Conservation (phyloP, 2,797 vertebrate species). For the Adrianichthys oophorus region DNA sequence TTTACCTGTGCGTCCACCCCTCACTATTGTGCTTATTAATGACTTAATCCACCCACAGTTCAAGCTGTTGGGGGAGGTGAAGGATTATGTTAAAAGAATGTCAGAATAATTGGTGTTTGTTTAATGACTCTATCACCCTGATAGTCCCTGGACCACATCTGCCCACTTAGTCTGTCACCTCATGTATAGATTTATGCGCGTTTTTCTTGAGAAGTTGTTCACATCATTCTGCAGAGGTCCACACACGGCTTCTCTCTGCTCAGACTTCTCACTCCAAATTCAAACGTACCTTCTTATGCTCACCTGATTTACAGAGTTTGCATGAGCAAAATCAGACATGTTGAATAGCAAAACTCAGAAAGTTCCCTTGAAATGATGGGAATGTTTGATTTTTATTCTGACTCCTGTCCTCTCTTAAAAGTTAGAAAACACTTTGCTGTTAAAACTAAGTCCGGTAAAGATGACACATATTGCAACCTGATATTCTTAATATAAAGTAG, state of each 20-base stretch:
- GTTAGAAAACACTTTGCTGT: neutral
- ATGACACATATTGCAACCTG: constrained; percentile 6
- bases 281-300: no score
- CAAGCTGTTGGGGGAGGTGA: constrained; percentile 5
- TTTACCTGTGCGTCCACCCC: constrained; percentile 62
- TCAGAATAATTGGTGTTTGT: constrained; percentile 17
- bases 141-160: constrained; percentile 47
- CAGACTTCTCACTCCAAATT: no score
- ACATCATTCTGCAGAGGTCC: no score
- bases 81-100: constrained; percentile 8
- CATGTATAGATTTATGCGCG: constrained; percentile 21
- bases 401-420: constrained; percentile 13
- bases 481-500: neutral
- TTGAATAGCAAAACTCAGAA: no score
- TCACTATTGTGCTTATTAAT: constrained; percentile 16
- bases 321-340: no score
- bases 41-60: constrained; percentile 1
- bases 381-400: constrained; percentile 31
- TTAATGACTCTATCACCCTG: constrained; percentile 32
- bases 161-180: constrained; percentile 17
- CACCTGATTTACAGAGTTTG: no score
- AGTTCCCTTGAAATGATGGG: no score
- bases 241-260: no score
- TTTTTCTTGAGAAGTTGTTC: constrained; percentile 21
- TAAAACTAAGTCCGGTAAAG: constrained; percentile 6